Percentiles rank a stretch among this genome's conserved stretches.
Conservation (phyloP, 2,113 vertebrate genomes). For the Reinhardtius hippoglossoides region DNA sequence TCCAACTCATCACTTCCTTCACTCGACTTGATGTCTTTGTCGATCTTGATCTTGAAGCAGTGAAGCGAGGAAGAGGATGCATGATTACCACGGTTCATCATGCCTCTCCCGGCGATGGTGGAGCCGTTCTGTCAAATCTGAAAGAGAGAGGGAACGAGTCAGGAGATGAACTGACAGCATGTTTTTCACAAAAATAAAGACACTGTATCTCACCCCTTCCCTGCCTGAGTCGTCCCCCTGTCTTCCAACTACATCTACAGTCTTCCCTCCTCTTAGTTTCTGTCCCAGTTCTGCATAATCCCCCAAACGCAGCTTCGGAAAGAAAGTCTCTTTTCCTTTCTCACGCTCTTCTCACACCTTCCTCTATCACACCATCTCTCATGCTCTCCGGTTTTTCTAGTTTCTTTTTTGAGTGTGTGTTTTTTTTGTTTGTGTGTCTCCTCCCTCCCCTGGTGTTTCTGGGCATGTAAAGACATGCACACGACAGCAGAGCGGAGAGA, state of each 20-base stretch:
- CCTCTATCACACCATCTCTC: slow-evolving; percentile 11
- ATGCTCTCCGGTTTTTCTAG: slow-evolving; percentile 75
- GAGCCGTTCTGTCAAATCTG: slow-evolving; percentile 50
- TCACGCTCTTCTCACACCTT: slow-evolving; percentile 46
- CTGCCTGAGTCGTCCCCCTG: background rate
- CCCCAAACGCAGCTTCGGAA: slow-evolving; percentile 32
- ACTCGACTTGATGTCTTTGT: background rate
- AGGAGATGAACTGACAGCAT: slow-evolving; percentile 39
- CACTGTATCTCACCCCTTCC: slow-evolving; percentile 39
- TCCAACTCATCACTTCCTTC: slow-evolving; percentile 3
- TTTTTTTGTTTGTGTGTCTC: slow-evolving; percentile 52
- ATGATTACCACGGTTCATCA: slow-evolving; percentile 2
- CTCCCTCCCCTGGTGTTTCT: slow-evolving; percentile 69
- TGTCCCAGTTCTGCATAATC: slow-evolving; percentile 30
- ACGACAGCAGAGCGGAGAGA: slow-evolving; percentile 15
- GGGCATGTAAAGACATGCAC: slow-evolving; percentile 77
- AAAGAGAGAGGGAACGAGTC: slow-evolving; percentile 45
- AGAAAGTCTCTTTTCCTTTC: slow-evolving; percentile 61
- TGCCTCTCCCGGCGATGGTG: slow-evolving; percentile 11
- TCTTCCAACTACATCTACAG: slow-evolving; percentile 33
- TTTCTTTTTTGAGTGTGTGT: slow-evolving; percentile 61
- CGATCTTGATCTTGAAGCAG: background rate
- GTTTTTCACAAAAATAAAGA: slow-evolving; percentile 38
- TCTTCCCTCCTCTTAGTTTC: slow-evolving; percentile 20
- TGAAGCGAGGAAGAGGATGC: slow-evolving; percentile 8